Conservation (phyloP, 2,113 vertebrate genomes). For the Meriones unguiculatus region DNA sequence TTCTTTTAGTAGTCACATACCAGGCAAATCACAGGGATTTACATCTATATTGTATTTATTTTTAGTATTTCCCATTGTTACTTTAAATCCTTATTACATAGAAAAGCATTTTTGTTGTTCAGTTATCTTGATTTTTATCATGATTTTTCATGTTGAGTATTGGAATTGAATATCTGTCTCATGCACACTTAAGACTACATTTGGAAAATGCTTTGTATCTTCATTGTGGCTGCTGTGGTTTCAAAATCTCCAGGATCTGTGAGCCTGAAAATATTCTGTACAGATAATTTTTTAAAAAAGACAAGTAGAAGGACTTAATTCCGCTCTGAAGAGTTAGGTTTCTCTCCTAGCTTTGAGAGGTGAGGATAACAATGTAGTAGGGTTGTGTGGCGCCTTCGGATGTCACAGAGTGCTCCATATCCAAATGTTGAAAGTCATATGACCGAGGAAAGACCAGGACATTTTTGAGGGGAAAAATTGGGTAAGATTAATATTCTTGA, state of each 20-base stretch:
- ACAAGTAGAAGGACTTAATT: constrained; percentile 76
- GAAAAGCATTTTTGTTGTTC: constrained; percentile 64
- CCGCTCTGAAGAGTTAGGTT: constrained; percentile 70
- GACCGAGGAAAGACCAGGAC: constrained; percentile 32
- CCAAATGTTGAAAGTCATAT: constrained; percentile 52
- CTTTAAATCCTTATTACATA: constrained; percentile 32
- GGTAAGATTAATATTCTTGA: constrained; percentile 49
- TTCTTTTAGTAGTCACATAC: constrained; percentile 58
- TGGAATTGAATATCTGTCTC: constrained; percentile 66
- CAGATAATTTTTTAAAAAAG: constrained; percentile 74
- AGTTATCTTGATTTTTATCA: constrained; percentile 60
- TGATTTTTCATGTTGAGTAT: constrained; percentile 34
- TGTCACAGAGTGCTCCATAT: constrained; percentile 59
- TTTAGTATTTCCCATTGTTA: constrained; percentile 27
- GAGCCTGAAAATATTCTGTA: constrained; percentile 73
- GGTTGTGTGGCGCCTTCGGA: constrained; percentile 51
- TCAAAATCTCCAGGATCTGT: constrained; percentile 80
- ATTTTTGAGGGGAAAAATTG: not conserved
- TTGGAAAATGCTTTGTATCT: constrained; percentile 69
- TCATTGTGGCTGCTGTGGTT: constrained; percentile 76
- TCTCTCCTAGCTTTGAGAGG: constrained; percentile 75
- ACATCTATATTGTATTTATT: constrained; percentile 52
- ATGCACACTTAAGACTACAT: constrained; percentile 64
- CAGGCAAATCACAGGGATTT: not conserved
- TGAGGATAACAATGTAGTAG: constrained; percentile 72